These are phyloP conservation scores for Hyla sarda DNA, from an alignment of 2,113 vertebrate species.

Conservation along the genomic window DNA sequence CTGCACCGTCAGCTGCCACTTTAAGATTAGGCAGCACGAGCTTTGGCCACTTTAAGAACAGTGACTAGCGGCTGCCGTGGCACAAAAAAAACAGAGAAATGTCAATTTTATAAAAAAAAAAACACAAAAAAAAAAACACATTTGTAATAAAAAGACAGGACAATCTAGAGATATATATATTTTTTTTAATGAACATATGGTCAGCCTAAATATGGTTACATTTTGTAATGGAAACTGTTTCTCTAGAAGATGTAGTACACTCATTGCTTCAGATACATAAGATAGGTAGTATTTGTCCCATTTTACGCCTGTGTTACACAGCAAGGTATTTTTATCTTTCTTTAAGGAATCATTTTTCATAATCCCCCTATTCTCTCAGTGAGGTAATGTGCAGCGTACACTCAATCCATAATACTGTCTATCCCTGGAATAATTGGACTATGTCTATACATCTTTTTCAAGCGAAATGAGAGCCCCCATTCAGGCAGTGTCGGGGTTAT, in stretches of 20 bases:
- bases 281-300: not conserved
- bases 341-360: slow-evolving; percentile 28
- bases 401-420: slow-evolving; percentile 12
- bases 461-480: not conserved
- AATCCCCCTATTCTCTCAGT: slow-evolving; percentile 29
- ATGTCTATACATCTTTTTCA: slow-evolving; percentile 6
- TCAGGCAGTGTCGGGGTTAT: slow-evolving; percentile 18
- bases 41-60: too few species aligned
- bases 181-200: too few species aligned
- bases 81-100: too few species aligned
- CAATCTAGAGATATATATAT: too few species aligned
- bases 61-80: too few species aligned
- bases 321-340: slow-evolving; percentile 33
- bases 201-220: too few species aligned
- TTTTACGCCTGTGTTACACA: not conserved
- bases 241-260: not conserved
- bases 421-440: slow-evolving; percentile 2
- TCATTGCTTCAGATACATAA: not conserved
- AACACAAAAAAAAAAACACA: too few species aligned
- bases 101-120: too few species aligned
- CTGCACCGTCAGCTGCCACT: too few species aligned
- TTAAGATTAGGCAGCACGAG: too few species aligned
- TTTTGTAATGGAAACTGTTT: not conserved
- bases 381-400: slow-evolving; percentile 10
- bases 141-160: too few species aligned